These are phyloP conservation scores for Biston betularia DNA, from an alignment of 2,888 invertebrate genomes.

Conservation along the genomic window DNA sequence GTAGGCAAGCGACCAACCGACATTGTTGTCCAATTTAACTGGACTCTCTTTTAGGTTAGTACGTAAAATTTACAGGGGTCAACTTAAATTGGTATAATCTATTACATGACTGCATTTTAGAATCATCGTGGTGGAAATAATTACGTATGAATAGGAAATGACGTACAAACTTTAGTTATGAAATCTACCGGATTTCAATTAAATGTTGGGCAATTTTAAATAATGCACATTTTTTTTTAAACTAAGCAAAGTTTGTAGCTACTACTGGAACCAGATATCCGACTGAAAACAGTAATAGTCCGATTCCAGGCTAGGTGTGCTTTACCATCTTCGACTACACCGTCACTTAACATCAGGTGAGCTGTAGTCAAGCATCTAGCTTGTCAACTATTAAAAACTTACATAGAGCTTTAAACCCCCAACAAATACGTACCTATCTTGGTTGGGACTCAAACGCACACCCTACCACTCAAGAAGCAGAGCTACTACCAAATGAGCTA, in stretches of 20 bases:
- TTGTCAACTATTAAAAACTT: no score
- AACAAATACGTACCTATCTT: no score
- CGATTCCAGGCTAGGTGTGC: no score
- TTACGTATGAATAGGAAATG: slow-evolving; percentile 31
- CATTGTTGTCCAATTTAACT: neutral
- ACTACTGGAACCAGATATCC: no score
- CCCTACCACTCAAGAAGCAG: no score
- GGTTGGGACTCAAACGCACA: neutral
- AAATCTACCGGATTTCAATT: slow-evolving; percentile 20
- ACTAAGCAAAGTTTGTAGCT: no score
- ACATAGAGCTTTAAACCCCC: no score
- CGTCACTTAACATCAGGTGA: no score
- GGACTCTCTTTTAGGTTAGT: neutral
- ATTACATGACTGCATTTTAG: neutral
- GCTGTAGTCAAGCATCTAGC: no score
- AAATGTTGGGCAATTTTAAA: slow-evolving; percentile 10
- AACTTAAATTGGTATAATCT: neutral
- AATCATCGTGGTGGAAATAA: slow-evolving; percentile 24
- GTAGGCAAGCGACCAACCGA: neutral
- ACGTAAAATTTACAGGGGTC: neutral
- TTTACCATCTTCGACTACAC: no score
- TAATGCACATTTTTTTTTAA: neutral
- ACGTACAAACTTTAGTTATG: slow-evolving; percentile 30
- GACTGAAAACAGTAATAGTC: no score
- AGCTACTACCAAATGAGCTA: no score